phyloP scores from a whole-genome alignment of 2,113 vertebrate species.

The Syngnathoides biaculeatus region DNA sequence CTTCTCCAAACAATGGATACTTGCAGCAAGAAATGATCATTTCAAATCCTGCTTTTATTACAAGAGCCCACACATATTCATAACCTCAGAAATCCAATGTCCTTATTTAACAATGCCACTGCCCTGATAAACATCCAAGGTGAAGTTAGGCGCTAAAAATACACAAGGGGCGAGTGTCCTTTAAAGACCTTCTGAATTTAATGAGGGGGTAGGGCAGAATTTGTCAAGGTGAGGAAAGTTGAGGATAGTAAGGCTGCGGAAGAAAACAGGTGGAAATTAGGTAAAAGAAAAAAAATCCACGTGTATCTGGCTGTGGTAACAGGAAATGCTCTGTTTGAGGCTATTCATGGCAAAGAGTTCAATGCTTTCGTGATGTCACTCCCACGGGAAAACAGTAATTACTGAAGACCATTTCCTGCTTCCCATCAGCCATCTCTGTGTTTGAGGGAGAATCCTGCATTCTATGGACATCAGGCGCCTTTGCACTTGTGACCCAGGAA shows the following conservation, averaged over 20 bases:
- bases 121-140: constrained; percentile 9
- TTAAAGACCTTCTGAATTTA: constrained; percentile 20
- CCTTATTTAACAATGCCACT: constrained; percentile 30
- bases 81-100: constrained; percentile 20
- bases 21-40: constrained; percentile 6
- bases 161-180: constrained; percentile 33
- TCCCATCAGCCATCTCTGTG: constrained; percentile 46
- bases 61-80: constrained; percentile 7
- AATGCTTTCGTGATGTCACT: constrained; percentile 55
- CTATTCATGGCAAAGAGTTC: constrained; percentile 28
- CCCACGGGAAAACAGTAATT: constrained; percentile 53
- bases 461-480: constrained; percentile 32
- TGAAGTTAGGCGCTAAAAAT: constrained; percentile 33
- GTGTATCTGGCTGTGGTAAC: constrained; percentile 19
- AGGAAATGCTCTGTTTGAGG: constrained; percentile 37
- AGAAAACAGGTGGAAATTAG: neutral
- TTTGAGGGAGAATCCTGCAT: constrained; percentile 42
- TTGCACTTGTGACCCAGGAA: constrained; percentile 9
- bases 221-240: neutral
- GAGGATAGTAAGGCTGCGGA: neutral
- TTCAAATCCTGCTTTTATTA: constrained; percentile 31
- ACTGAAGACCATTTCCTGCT: constrained; percentile 68
- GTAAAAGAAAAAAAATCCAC: neutral
- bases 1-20: constrained; percentile 26
- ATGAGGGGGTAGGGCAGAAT: neutral